phyloP scores from a whole-genome alignment of 1,140 invertebrate species.

The Drosophila gunungcola region DNA sequence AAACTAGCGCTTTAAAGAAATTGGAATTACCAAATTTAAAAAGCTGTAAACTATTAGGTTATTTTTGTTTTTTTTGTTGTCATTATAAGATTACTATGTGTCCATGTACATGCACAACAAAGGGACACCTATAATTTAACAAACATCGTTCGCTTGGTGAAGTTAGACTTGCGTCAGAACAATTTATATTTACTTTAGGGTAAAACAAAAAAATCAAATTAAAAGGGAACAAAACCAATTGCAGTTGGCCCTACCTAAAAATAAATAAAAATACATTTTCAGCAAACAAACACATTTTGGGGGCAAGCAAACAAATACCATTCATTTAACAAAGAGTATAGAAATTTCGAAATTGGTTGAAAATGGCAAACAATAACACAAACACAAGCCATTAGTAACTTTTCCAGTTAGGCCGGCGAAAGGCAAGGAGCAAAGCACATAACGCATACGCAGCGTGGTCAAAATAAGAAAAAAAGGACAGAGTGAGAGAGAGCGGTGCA shows the following conservation, averaged over 20 bases:
- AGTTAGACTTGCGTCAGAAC: background rate
- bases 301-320: slow-evolving; percentile 39
- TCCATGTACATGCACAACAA: no score
- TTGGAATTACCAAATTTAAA: no score
- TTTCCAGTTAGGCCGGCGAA: slow-evolving; percentile 39
- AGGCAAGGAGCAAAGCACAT: slow-evolving; percentile 14
- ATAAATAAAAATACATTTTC: slow-evolving; percentile 26
- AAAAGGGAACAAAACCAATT: slow-evolving; percentile 11
- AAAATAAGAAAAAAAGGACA: slow-evolving; percentile 2
- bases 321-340: slow-evolving; percentile 37
- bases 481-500: background rate
- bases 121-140: no score
- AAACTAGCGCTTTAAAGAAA: no score
- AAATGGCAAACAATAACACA: slow-evolving; percentile 45
- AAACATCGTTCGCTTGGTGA: background rate
- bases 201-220: slow-evolving; percentile 21
- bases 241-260: slow-evolving; percentile 11
- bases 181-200: slow-evolving; percentile 9
- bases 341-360: slow-evolving; percentile 34
- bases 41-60: no score
- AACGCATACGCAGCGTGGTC: slow-evolving; percentile 44
- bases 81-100: no score
- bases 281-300: slow-evolving; percentile 26
- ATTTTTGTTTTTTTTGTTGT: no score
- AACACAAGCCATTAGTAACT: slow-evolving; percentile 53